Base-by-base conservation (phyloP, 64 coral and sea anemone species). In the Dendrophyllia cribrosa region DNA sequence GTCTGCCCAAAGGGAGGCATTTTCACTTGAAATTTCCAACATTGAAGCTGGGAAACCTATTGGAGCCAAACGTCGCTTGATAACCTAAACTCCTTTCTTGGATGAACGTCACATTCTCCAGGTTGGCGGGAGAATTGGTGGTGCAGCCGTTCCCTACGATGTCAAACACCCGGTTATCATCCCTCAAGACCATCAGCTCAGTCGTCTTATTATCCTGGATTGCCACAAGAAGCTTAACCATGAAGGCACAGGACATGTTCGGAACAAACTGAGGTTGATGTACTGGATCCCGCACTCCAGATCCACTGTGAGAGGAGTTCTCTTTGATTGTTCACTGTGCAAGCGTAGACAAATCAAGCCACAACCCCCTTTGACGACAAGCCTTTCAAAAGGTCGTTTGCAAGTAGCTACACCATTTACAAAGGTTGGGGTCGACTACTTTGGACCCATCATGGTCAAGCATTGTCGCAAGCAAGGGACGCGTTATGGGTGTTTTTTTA, bases 91-190 rank as follows among this genome's bases (percentile, higher is more conserved):
- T 10, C 77, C 77, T 58, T 55, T 72, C n/a, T 50, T 58, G 71
- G 46, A 72, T 23, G 66, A 69, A 5, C 51, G 19, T 34, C n/a
- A 72, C 9, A 46, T 72, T 49, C 76, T 91, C 25, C 63, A 48
- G 34, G 90, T 92, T 46, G 70, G 90, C 21, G 90, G 90, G 70
- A 75, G 81, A 63, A 43, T 85, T 4, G 9, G 17, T 21, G 5
- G 16, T 34, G 79, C 78, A 7, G 52, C 78, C 2, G 48, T 85
- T 55, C 5, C 45, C 0, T 84, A 75, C 71, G 79, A 92, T 44
- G 79, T 53, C 51, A 72, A 73, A 48, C 90, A 92, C n/a, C 90
- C 50, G 44, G 34, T 34, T 34, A 34, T 34, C 34, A 7, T 91
- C 0, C 48, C 46, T 52, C 24, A 25, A 17, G 52, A 58, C 25